Conservation (phyloP, 2,113 vertebrate genomes). For the Hassar affinis region DNA sequence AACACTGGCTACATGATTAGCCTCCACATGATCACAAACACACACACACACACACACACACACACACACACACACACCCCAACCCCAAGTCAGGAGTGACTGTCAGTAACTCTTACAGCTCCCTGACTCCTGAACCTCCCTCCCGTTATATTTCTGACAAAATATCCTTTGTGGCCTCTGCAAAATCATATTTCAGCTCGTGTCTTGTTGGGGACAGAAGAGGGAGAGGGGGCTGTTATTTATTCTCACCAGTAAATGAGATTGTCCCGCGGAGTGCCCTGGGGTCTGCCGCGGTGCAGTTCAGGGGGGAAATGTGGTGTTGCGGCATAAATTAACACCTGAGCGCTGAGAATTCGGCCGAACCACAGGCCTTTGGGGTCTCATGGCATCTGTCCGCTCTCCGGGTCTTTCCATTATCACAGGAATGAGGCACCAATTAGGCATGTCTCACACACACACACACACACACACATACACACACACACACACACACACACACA, state of each 20-base stretch:
- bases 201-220: background rate
- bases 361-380: constrained; percentile 48
- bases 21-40: too few relatives aligned
- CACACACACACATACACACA: constrained; percentile 14
- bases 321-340: constrained; percentile 71
- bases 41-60: too few relatives aligned
- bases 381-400: constrained; percentile 65
- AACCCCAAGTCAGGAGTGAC: too few relatives aligned
- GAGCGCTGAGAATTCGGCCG: constrained; percentile 55
- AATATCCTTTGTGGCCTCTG: background rate
- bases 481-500: background rate
- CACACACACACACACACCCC: too few relatives aligned
- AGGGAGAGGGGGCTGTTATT: constrained; percentile 39
- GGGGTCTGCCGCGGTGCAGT: constrained; percentile 54
- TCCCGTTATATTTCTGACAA: background rate
- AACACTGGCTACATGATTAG: background rate
- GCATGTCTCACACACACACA: background rate
- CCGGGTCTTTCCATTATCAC: constrained; percentile 55
- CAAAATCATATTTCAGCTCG: background rate
- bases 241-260: constrained; percentile 60
- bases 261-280: constrained; percentile 47
- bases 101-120: background rate
- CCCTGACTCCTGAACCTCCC: background rate
- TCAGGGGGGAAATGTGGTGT: constrained; percentile 57
- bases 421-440: constrained; percentile 44